A percentile compares a stretch with the other conserved stretches of the same genome.
Conservation (phyloP, 1,140 invertebrate genomes). For the Fopius arisanus region DNA sequence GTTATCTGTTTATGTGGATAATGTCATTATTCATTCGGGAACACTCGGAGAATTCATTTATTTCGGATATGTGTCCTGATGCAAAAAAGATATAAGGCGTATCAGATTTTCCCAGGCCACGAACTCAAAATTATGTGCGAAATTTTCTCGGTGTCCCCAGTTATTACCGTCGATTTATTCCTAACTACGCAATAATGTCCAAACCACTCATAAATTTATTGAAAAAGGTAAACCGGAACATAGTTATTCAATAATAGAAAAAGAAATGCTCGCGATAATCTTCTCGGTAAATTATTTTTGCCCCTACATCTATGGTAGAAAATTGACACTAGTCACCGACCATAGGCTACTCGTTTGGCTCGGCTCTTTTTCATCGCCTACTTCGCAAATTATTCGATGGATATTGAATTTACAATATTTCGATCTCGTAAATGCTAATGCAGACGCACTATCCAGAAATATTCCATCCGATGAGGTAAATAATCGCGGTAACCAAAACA, state of each 20-base stretch:
- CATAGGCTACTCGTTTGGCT: neutral
- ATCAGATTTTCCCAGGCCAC: conserved; percentile 28
- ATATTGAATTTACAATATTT: neutral
- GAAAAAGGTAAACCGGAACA: neutral
- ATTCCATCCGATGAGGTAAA: neutral
- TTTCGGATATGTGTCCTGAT: conserved; percentile 35
- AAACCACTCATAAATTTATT: neutral
- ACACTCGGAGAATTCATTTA: conserved; percentile 17
- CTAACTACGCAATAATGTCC: neutral
- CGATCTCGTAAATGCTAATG: neutral
- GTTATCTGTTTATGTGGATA: conserved; percentile 48
- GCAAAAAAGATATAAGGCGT: conserved; percentile 29
- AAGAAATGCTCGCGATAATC: neutral
- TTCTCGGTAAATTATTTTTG: neutral
- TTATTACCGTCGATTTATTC: neutral
- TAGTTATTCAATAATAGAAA: neutral
- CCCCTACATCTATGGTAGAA: neutral
- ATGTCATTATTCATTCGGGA: neutral
- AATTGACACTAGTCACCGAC: neutral
- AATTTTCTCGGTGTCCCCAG: neutral
- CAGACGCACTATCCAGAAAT: neutral
- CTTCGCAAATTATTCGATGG: neutral
- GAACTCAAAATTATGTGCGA: neutral
- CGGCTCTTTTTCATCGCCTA: neutral
- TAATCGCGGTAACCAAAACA: neutral